Base-by-base conservation (phyloP, 2,113 vertebrate genomes). In the Strigops habroptila region DNA sequence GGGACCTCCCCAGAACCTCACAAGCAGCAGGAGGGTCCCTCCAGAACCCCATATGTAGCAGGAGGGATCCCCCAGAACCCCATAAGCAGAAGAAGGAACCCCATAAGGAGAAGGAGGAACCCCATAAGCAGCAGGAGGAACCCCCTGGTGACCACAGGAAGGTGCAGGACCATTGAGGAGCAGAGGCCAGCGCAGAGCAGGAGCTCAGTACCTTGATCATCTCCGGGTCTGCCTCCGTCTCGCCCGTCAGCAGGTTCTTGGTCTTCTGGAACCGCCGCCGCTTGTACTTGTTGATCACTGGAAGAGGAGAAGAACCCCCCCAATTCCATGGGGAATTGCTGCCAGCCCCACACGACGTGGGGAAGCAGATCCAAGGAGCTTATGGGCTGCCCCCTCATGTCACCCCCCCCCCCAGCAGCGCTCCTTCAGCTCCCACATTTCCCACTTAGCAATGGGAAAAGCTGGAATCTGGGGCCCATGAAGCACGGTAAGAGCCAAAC, bases 241-340 rank as follows among this genome's bases (percentile, higher is more conserved):
- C 99, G 18, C 99, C 99, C 0, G 99, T 99, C 76, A 99, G 96
- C 25, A 99, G 97, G 95, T 99, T 99, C 96, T 99, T 99, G 70
- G 99, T 99, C 97, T 99, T 99, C 95, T 98, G 96, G 93, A 99
- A 99, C 60, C 99, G 98, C 51, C 99, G 97, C 21, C 99, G 97
- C 82, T 99, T 99, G 93, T 98, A 99, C 78, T 99, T 99, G 95
- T 99, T 99, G 85, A 99, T 97, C 99, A 99, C 99, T 99, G 91
- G 14, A 14, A 63, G 9, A 21, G 22, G 14, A 23, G 64, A 41
- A n/a, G n/a, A n/a, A n/a, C n/a, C n/a, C n/a, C n/a, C n/a, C n/a
- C n/a, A n/a, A n/a, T n/a, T 16, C 19, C 30, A 59, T 6, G 5
- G 10, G 13, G 21, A 57, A 59, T 16, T 14, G 33, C 57, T 35